Conservation (phyloP, 64 coral and sea anemone species). For the Pachyseris speciosa region DNA sequence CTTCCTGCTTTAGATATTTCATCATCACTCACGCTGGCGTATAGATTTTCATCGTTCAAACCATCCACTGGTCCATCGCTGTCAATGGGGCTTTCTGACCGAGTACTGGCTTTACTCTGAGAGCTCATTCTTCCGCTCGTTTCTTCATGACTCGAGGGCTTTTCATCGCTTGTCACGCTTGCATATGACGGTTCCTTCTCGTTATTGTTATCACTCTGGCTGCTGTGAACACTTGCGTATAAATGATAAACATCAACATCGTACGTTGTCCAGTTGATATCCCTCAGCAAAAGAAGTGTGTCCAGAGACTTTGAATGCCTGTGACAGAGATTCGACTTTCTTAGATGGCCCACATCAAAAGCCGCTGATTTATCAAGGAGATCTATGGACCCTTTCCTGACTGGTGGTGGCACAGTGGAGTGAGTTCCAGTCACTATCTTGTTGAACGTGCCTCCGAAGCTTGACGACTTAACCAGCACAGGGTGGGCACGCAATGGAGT, state of each 20-base stretch:
- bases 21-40: slow-evolving; percentile 66
- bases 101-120: background rate
- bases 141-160: slow-evolving; percentile 2
- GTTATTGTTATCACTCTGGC: slow-evolving; percentile 20
- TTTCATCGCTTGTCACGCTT: slow-evolving; percentile 48
- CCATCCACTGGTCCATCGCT: background rate
- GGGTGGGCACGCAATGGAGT: slow-evolving; percentile 13
- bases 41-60: slow-evolving; percentile 47
- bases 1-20: slow-evolving; percentile 23
- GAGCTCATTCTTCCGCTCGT: slow-evolving; percentile 3
- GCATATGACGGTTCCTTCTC: slow-evolving; percentile 65
- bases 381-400: slow-evolving; percentile 62
- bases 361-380: slow-evolving; percentile 25
- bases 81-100: slow-evolving; percentile 12
- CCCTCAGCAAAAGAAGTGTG: slow-evolving; percentile 76
- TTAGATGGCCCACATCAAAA: background rate
- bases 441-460: slow-evolving; percentile 82
- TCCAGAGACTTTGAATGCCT: slow-evolving; percentile 91
- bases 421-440: slow-evolving; percentile 7
- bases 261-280: slow-evolving; percentile 61
- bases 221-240: slow-evolving; percentile 78
- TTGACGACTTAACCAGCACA: slow-evolving; percentile 75
- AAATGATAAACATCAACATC: slow-evolving; percentile 80
- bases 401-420: slow-evolving; percentile 19
- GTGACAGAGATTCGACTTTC: slow-evolving; percentile 63